Evolutionary conservation across 23 tunicate genomes (phyloP), one percentile per base, ranked within the genome.

Genomic region (Trididemnum miniatum): DNA sequence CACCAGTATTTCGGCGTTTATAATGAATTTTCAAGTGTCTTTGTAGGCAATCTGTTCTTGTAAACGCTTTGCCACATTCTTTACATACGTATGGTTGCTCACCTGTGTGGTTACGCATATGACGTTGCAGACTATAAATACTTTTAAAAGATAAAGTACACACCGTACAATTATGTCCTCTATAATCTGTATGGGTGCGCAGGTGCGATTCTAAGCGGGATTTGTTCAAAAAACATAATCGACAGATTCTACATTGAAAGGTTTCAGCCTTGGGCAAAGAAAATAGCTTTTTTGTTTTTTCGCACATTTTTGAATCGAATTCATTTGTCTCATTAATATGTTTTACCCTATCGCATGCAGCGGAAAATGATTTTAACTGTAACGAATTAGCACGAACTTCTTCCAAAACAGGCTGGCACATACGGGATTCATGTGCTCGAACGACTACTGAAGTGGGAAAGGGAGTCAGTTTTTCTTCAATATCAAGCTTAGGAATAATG

Each of bases 31-130:
- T 63, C 18, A 24, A 5, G 69, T 63, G 69, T 18, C 25, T 20
- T 20, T 24, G n/a, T 27, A 63, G 28, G 27, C 7, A n/a, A 63
- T 63, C 69, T 4, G 25, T 63, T 4, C 69, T n/a, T 18, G 7
- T 63, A 63, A 63, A 63, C 27, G 25, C 25, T 27, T 63, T 63
- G 23, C 25, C 25, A 63, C 69, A 63, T 20, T 20, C 27, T 15
- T n/a, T 63, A 27, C 69, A 63, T 18, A 4, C 23, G 69, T 63
- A 63, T 4, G 69, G 69, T 4, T n/a, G 18, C 23, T 63, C 69
- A 15, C 69, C 69, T 24, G 69, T 63, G 69, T 63, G 69, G 18
- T 15, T 63, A 7, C 69, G 69, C 25, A 63, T 7, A 63, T 63
- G 69, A 15, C 69, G 25, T 63, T 24, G 25, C 7, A 63, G 28